Percentiles rank a stretch among this genome's conserved stretches.
These are phyloP conservation scores for Hestina assimilis DNA, from an alignment of 1,140 invertebrate species.

Conservation along the genomic window DNA sequence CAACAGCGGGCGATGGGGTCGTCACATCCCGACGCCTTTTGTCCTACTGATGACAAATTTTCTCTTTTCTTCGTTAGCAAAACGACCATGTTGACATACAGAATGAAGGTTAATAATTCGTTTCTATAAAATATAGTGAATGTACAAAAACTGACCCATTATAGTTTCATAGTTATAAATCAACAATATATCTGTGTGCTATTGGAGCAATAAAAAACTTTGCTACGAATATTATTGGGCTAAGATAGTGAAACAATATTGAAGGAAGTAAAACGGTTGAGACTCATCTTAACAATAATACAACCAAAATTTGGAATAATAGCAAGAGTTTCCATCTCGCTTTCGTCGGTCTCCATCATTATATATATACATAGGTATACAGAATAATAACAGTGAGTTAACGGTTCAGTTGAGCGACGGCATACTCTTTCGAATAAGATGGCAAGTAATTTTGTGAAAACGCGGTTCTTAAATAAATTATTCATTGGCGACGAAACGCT, in stretches of 20 bases:
- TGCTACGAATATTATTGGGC: too few relatives aligned
- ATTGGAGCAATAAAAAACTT: neutral
- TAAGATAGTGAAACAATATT: constrained; percentile 4
- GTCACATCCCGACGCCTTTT: too few relatives aligned
- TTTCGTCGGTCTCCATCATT: neutral
- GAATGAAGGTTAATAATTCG: too few relatives aligned
- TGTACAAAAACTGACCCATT: too few relatives aligned
- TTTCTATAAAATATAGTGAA: too few relatives aligned
- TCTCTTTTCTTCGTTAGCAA: too few relatives aligned
- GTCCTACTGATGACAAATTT: too few relatives aligned
- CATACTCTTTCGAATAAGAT: constrained; percentile 63
- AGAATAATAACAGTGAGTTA: constrained; percentile 8
- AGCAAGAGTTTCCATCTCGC: constrained; percentile 5
- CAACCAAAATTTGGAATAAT: constrained; percentile 24
- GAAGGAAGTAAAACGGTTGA: neutral
- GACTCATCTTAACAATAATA: constrained; percentile 21
- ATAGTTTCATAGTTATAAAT: too few relatives aligned
- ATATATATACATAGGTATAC: neutral
- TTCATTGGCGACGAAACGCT: constrained; percentile 74
- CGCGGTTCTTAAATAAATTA: constrained; percentile 73
- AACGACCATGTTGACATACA: too few relatives aligned
- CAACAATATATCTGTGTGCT: neutral
- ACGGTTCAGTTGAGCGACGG: constrained; percentile 29
- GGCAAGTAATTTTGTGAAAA: constrained; percentile 73
- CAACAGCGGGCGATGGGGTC: too few relatives aligned